phyloP scores from a whole-genome alignment of 1,140 invertebrate species.

The Megathymus violae region DNA sequence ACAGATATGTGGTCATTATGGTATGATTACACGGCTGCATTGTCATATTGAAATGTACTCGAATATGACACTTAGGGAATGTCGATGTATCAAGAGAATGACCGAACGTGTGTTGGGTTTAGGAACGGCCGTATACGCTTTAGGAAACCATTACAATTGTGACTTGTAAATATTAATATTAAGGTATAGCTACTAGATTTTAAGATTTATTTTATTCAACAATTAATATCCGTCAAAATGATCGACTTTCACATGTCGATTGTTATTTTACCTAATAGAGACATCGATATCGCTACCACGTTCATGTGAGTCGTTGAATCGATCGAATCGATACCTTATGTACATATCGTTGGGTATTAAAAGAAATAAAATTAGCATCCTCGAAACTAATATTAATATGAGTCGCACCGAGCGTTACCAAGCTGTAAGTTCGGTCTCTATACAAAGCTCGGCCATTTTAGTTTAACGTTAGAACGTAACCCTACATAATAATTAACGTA shows the following conservation, averaged over 20 bases:
- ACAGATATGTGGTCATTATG: too few relatives aligned
- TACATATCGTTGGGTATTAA: not conserved
- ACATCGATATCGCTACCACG: too few relatives aligned
- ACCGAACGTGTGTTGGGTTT: slow-evolving; percentile 3
- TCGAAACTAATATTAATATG: not conserved
- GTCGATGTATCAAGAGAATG: slow-evolving; percentile 5
- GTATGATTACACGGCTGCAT: too few relatives aligned
- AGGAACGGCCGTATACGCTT: slow-evolving; percentile 55
- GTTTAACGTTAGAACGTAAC: too few relatives aligned
- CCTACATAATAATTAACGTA: too few relatives aligned
- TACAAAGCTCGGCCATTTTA: not conserved
- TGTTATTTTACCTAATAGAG: too few relatives aligned
- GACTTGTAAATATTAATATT: slow-evolving; percentile 45
- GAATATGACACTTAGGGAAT: not conserved
- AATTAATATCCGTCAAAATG: slow-evolving; percentile 1
- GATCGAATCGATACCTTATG: not conserved
- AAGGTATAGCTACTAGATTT: slow-evolving; percentile 22
- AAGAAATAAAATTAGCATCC: not conserved
- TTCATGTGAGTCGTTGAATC: too few relatives aligned
- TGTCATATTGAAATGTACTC: not conserved
- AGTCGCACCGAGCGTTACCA: not conserved
- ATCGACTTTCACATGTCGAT: too few relatives aligned
- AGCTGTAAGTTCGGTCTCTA: not conserved
- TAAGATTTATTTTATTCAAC: slow-evolving; percentile 18
- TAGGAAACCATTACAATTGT: slow-evolving; percentile 45